Evolutionary conservation across 2,888 invertebrate genomes (phyloP).

Genomic region (Creontiades dilutus): DNA sequence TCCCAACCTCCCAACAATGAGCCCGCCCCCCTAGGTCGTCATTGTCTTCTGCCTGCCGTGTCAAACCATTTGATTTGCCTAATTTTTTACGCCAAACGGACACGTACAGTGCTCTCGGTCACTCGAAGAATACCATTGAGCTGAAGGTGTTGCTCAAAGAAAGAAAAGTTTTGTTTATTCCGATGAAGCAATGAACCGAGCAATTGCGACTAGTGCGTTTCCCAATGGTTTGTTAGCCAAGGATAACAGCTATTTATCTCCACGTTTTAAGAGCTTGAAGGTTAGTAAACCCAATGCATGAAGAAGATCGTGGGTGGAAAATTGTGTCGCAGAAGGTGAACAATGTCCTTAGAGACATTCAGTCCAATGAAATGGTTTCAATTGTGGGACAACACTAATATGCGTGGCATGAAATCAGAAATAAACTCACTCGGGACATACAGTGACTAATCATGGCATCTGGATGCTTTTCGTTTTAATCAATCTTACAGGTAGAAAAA

Average conservation of each 20-base stretch:
- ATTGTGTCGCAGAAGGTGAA: background rate
- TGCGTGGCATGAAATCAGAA: too few relatives aligned
- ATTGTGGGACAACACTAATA: background rate
- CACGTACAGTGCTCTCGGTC: constrained; percentile 2
- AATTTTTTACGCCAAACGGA: constrained; percentile 39
- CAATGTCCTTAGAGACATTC: too few relatives aligned
- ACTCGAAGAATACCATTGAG: constrained; percentile 16
- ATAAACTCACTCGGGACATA: too few relatives aligned
- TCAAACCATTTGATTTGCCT: constrained; percentile 39
- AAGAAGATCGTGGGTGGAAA: background rate
- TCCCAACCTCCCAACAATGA: constrained; percentile 15
- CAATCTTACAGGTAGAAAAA: too few relatives aligned
- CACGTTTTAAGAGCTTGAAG: background rate
- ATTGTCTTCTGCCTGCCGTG: constrained; percentile 27
- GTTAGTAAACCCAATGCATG: background rate
- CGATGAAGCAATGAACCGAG: background rate
- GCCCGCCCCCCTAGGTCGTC: background rate
- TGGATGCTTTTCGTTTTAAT: too few relatives aligned
- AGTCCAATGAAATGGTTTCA: background rate
- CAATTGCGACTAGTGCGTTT: background rate
- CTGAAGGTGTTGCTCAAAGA: background rate
- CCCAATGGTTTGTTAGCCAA: constrained; percentile 3
- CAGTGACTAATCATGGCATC: too few relatives aligned
- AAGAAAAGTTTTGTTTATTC: constrained; percentile 18
- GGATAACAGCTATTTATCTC: background rate